Evolutionary conservation across 1,140 invertebrate genomes (phyloP), one percentile per base, ranked within the genome.

Genomic region (Heliconius nattereri): DNA sequence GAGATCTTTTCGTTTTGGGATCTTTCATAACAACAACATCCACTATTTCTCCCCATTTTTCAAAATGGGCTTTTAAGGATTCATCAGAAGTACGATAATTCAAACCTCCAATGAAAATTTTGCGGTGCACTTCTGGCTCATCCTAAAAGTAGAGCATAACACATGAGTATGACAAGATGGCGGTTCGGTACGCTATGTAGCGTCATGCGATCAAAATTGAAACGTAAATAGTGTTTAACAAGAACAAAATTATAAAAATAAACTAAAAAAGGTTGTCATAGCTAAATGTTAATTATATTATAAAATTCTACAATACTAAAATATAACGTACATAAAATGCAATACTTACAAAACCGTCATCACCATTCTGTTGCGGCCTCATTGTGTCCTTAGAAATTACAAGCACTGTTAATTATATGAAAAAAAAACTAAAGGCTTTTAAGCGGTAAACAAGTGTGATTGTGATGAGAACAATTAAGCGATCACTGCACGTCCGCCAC

Each of bases 1-100:
- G 95, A 5, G 98, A 99, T 77, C 97, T 94, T 84, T 98, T 98
- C 0, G 98, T 99, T 85, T 98, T 97, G 1, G 98, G 97, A 94
- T 99, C 99, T 86, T 98, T 98, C 99, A 99, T 99, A 0, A 99
- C 99, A 26, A 99, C 98, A 54, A 98, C 98, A 95, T 99, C 99
- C 0, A 99, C 97, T 82, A 99, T 98, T 90, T 99, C 98, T 40
- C 99, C 99, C 97, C 98, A 99, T 96, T 99, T 97, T 88, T 98
- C 97, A 95, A 99, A 99, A 95, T 99, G 98, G 79, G 97, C 96
- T 88, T 98, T 98, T 2, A 99, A 92, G 19, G 97, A 97, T 52
- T 99, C 97, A 91, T 99, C 98, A 23, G 98, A 98, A 23, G 99
- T 99, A 88, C 98, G 97, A 88, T 98, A 99, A 87, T 99, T 98